Base-by-base conservation (phyloP, 2,888 invertebrate genomes). In the Acanthococcus lagerstroemiae region DNA sequence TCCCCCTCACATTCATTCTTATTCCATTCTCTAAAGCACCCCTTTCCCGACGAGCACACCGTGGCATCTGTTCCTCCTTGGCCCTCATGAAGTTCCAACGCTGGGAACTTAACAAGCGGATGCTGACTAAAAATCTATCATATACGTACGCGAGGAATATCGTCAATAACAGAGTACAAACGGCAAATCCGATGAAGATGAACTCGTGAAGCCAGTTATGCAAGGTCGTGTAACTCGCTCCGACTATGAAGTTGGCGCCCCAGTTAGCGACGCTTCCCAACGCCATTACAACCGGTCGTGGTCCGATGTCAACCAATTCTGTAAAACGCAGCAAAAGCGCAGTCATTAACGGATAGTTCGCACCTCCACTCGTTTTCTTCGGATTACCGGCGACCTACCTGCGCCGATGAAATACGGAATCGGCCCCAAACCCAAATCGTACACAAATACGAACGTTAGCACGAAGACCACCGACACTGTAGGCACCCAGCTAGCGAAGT, bases 361-460 rank as follows among this genome's bases (percentile, higher is more conserved):
- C 46, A 12, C 21, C 46, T 44, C 61, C 19, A 27, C 52, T n/a
- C 66, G 9, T 54, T 55, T 27, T 24, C 19, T 65, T 52, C 5
- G 45, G 67, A 65, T 21, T 24, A 9, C 25, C 17, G 12, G 25
- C 26, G 22, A 73, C 75, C 72, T 72, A 85, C 85, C 85, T 71
- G 90, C 84, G 19, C 88, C 90, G 70, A 90, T 87, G 74, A 91
- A 90, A 75, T 86, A 91, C 0, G 91, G 90, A 73, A 91, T 88
- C 0, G 91, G 90, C 0, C 92, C 92, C 37, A 93, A 80, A 0
- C 91, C 92, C 67, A 91, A 79, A 65, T 90, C 90, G 74, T 87
- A 93, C 69, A 84, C 84, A 66, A 90, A 78, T 52, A 93, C 89
- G 73, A 87, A 92, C 6, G 82, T 78, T 71, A 90, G 77, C 30